A percentile compares a stretch with the other conserved stretches of the same genome.
These are phyloP conservation scores for Periophthalmodon schlosseri DNA, from an alignment of 2,113 vertebrate genomes.

Conservation along the genomic window DNA sequence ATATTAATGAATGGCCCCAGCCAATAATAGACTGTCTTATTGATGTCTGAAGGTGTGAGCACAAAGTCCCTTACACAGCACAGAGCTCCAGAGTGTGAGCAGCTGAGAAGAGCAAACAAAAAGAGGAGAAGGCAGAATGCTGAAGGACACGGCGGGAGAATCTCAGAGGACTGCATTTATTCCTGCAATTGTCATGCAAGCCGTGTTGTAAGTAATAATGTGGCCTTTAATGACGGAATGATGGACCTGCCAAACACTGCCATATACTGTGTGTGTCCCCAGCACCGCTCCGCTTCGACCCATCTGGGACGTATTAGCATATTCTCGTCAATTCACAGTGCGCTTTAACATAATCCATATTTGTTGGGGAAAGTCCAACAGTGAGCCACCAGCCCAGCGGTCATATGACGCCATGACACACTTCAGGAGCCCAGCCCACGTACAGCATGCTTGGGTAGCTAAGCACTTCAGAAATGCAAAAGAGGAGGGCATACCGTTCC, in stretches of 20 bases:
- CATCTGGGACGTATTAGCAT: constrained; percentile 99
- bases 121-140: constrained; percentile 47
- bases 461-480: constrained; percentile 98
- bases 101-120: constrained; percentile 55
- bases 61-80: constrained; percentile 63
- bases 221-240: constrained; percentile 99
- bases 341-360: constrained; percentile 99
- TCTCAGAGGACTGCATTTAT: constrained; percentile 79
- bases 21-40: constrained; percentile 67
- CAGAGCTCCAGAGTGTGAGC: constrained; percentile 55
- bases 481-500: constrained; percentile 79
- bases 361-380: constrained; percentile 98
- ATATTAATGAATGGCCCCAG: constrained; percentile 72
- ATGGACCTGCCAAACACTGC: constrained; percentile 99
- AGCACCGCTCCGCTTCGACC: constrained; percentile 85
- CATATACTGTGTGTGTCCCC: constrained; percentile 87
- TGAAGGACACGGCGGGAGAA: constrained; percentile 73
- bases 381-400: constrained; percentile 83
- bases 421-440: constrained; percentile 84
- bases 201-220: constrained; percentile 98
- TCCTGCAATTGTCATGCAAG: constrained; percentile 97
- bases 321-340: constrained; percentile 95
- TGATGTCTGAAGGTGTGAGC: constrained; percentile 69
- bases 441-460: constrained; percentile 94
- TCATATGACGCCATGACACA: constrained; percentile 91